Percentiles rank a stretch among this genome's conserved stretches.
These are phyloP conservation scores for Pocillopora meandrina DNA, from an alignment of 92 coral and sea anemone species.

Conservation along the genomic window DNA sequence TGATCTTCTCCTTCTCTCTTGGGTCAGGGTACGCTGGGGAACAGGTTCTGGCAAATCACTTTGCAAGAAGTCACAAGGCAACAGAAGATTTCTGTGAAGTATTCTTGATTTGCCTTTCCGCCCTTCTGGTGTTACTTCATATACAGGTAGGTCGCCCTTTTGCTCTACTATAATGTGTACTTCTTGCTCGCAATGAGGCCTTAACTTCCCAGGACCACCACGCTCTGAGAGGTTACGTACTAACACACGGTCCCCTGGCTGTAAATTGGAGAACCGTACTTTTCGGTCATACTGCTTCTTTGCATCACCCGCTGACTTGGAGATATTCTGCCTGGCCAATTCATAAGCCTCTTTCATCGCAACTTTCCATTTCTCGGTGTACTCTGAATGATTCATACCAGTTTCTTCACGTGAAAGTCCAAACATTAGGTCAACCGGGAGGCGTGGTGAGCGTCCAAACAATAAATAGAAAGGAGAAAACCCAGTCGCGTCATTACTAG, in stretches of 20 bases:
- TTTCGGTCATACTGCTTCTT: constrained; percentile 24
- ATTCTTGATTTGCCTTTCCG: constrained; percentile 36
- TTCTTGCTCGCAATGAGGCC: constrained; percentile 56
- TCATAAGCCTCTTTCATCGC: constrained; percentile 37
- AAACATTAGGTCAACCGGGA: constrained; percentile 46
- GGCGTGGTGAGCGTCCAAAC: constrained; percentile 52
- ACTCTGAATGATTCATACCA: not conserved
- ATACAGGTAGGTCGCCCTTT: constrained; percentile 59
- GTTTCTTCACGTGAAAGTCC: constrained; percentile 9
- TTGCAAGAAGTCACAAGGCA: constrained; percentile 57
- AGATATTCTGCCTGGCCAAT: constrained; percentile 24
- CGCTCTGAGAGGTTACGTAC: constrained; percentile 66
- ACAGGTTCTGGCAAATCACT: not conserved
- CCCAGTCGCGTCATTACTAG: constrained; percentile 38
- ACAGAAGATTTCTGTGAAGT: constrained; percentile 62
- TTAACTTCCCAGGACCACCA: constrained; percentile 70
- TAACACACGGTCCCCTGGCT: constrained; percentile 56
- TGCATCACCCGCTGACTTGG: not conserved
- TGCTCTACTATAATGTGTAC: constrained; percentile 53
- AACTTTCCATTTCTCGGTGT: constrained; percentile 14
- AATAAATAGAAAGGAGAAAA: constrained; percentile 37
- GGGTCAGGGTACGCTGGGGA: not conserved
- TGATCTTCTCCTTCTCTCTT: not conserved
- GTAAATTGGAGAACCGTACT: constrained; percentile 26
- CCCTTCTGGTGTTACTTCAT: constrained; percentile 57